Base-by-base conservation (phyloP, 37 sponge, comb jelly and placozoan species). In the Oscarella lobularis region DNA sequence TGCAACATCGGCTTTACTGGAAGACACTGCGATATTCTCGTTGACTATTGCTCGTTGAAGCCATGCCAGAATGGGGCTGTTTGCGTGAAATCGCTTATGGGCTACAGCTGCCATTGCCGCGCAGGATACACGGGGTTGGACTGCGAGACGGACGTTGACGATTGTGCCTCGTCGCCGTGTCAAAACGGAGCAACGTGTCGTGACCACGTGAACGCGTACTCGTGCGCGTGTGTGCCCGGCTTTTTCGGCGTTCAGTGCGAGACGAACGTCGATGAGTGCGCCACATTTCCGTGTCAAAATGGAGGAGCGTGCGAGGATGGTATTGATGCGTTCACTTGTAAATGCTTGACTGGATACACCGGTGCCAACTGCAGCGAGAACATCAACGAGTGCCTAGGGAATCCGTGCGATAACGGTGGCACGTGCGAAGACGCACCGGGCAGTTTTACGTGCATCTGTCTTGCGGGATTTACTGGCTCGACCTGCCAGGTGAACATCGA, bases 351-450 rank as follows among this genome's bases (percentile, higher is more conserved):
- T 31, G 84, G 78, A 1, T 90, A 67, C 73, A 89, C 83, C 39
- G 87, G 84, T 1, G 40, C 5, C 6, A 54, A 41, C 33, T 90
- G 90, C 55, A 67, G 74, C 1, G 3, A 31, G 2, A 74, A 78
- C 37, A 85, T 91, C 38, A 48, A 87, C 75, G 90, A 83, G 6
- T 91, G 92, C 40, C 69, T 33, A 4, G 3, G 35, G 3, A 67
- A 73, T 5, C 80, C 78, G n/a, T 90, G 92, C 41, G 41, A 77
- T 34, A 84, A 87, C 75, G 82, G 78, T 67, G 90, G 75, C 30
- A 80, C 68, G n/a, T 88, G 89, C 38, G 39, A 5, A 2, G 75
- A 86, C 41, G 32, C 69, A 27, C 32, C 9, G 14, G 73, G 31
- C 9, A 36, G 39, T 38, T 78, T 37, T 40, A 9, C 35, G 1